Percentiles rank a stretch among this genome's conserved stretches.
These are phyloP conservation scores for Eristalinus sepulchralis DNA, from an alignment of 2,888 invertebrate genomes.

Conservation along the genomic window DNA sequence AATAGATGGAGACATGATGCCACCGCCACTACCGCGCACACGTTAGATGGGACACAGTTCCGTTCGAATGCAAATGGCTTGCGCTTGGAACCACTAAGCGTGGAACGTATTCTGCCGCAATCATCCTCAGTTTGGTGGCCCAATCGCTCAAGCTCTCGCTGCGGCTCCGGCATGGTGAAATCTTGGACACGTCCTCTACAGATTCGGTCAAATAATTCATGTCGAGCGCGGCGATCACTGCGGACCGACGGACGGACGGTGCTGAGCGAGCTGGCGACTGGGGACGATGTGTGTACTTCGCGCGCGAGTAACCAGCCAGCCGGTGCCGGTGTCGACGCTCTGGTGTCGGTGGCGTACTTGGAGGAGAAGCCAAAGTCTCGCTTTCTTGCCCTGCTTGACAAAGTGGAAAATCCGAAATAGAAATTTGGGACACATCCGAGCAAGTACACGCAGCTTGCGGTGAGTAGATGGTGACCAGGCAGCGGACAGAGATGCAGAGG, in stretches of 20 bases:
- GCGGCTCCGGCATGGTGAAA: constrained; percentile 46
- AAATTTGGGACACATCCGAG: constrained; percentile 74
- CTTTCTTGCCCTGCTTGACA: constrained; percentile 77
- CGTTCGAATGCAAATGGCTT: constrained; percentile 70
- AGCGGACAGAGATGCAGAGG: constrained; percentile 31
- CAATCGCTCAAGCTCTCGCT: constrained; percentile 9
- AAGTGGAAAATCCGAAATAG: constrained; percentile 77
- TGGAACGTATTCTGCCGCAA: constrained; percentile 68
- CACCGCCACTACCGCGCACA: constrained; percentile 12
- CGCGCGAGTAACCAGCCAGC: constrained; percentile 59
- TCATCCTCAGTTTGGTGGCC: constrained; percentile 39
- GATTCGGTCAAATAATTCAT: constrained; percentile 69
- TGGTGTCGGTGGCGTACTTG: constrained; percentile 1
- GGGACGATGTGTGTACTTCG: constrained; percentile 40
- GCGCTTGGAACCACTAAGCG: constrained; percentile 64
- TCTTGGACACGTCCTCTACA: constrained; percentile 61
- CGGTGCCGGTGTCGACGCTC: not conserved
- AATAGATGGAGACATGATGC: constrained; percentile 66
- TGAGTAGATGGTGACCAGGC: constrained; percentile 58
- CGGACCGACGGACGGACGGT: not conserved
- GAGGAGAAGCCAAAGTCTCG: constrained; percentile 72
- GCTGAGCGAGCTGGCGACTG: not conserved
- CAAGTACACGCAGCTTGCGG: constrained; percentile 38
- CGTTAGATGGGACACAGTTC: constrained; percentile 67
- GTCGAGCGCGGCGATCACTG: constrained; percentile 42